A percentile compares a stretch with the other conserved stretches of the same genome.
Evolutionary conservation across 2,113 vertebrate genomes (phyloP).

Genomic region (Alosa alosa): DNA sequence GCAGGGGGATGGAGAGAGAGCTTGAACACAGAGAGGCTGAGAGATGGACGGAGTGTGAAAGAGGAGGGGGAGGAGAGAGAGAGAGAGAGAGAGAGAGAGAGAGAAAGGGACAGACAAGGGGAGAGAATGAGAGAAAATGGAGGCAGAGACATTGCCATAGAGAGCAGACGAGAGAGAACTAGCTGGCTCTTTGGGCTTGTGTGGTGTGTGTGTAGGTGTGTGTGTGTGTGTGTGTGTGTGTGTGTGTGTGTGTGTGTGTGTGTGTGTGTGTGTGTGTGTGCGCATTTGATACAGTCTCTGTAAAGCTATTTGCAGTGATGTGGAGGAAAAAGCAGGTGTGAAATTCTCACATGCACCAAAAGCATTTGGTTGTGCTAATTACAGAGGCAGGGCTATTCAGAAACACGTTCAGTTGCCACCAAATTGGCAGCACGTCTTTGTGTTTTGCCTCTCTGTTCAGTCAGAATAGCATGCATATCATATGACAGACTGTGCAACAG

Average conservation of each 20-base stretch:
- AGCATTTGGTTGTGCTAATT: neutral
- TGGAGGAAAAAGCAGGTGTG: neutral
- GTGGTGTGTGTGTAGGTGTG: neutral
- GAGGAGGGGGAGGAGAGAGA: neutral
- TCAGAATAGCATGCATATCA: neutral
- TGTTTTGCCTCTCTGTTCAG: neutral
- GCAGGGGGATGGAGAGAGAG: neutral
- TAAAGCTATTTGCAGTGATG: neutral
- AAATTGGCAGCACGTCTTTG: neutral
- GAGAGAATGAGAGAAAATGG: neutral
- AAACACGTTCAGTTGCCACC: conserved; percentile 1
- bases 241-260: conserved; percentile 14
- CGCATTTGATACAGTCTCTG: neutral
- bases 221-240: neutral
- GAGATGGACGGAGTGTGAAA: neutral
- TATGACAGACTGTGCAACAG: neutral
- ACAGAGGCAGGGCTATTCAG: neutral
- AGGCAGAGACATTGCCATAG: neutral
- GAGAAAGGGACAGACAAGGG: neutral
- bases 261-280: neutral
- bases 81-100: neutral
- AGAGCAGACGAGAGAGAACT: neutral
- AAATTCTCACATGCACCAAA: conserved; percentile 3
- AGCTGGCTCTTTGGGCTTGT: neutral
- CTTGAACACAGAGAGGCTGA: neutral